These are phyloP conservation scores for Hyposoter dolosus DNA, from an alignment of 2,888 invertebrate species.

Conservation along the genomic window DNA sequence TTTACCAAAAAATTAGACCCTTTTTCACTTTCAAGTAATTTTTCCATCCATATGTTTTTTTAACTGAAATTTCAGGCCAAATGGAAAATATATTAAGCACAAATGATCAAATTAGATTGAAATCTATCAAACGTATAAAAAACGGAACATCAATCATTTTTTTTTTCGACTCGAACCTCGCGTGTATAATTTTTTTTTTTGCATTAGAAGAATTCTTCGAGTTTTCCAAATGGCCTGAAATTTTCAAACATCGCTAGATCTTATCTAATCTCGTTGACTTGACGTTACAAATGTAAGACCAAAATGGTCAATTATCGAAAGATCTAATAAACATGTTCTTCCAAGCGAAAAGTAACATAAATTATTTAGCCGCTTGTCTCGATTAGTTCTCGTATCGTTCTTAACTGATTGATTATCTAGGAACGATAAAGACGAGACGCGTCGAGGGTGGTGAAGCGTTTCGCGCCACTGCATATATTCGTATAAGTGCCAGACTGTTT, in stretches of 20 bases:
- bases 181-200: neutral
- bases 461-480: neutral
- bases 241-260: constrained; percentile 22
- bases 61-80: neutral
- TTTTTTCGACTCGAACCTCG: neutral
- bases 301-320: constrained; percentile 41
- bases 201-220: neutral
- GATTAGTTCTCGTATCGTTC: constrained; percentile 43
- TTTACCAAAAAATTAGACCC: neutral
- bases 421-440: constrained; percentile 54
- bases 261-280: constrained; percentile 34
- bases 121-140: neutral
- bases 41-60: neutral
- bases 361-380: constrained; percentile 46
- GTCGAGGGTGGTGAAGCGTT: constrained; percentile 62
- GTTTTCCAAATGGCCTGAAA: neutral
- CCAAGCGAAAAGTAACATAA: constrained; percentile 14
- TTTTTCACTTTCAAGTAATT: neutral
- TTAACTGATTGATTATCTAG: constrained; percentile 41
- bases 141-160: constrained; percentile 1
- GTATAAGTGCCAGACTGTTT: constrained; percentile 39
- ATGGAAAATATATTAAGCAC: neutral
- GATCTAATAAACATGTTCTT: constrained; percentile 13
- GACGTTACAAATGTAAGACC: constrained; percentile 45
- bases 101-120: neutral